Evolutionary conservation across 2,113 vertebrate genomes (phyloP).

Genomic region (Engystomops pustulosus): DNA sequence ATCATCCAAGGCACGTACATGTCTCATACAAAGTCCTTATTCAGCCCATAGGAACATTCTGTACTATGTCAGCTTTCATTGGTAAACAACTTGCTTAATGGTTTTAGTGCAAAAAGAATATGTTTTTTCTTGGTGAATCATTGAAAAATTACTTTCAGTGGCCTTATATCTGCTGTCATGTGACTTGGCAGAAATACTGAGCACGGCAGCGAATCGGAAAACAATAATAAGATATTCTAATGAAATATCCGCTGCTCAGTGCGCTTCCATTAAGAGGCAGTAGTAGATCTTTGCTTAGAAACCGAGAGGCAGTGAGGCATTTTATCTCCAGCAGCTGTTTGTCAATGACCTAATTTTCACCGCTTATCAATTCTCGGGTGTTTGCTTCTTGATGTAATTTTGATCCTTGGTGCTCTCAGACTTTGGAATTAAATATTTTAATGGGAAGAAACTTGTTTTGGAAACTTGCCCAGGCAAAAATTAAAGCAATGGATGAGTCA

Average conservation of each 20-base stretch:
- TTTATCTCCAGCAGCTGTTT: slow-evolving; percentile 72
- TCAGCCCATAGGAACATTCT: neutral
- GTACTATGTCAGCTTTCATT: neutral
- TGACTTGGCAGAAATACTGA: neutral
- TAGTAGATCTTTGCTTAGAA: slow-evolving; percentile 78
- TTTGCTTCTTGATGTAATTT: slow-evolving; percentile 79
- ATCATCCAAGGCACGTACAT: neutral
- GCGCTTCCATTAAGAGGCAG: slow-evolving; percentile 70
- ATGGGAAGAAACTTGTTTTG: slow-evolving; percentile 81
- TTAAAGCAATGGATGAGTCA: slow-evolving; percentile 65
- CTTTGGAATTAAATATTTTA: slow-evolving; percentile 82
- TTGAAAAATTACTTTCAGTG: neutral
- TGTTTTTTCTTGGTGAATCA: neutral
- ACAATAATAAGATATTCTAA: neutral
- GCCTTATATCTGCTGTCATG: neutral
- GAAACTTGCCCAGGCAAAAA: slow-evolving; percentile 73
- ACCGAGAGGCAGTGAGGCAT: slow-evolving; percentile 74
- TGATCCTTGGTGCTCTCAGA: slow-evolving; percentile 77
- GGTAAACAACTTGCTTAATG: neutral
- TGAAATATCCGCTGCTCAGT: slow-evolving; percentile 52
- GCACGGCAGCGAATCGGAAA: neutral
- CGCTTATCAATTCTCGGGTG: slow-evolving; percentile 76
- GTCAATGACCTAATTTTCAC: slow-evolving; percentile 83
- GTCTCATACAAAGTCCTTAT: neutral
- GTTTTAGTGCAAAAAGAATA: neutral